A percentile compares a stretch with the other conserved stretches of the same genome.
Conservation (phyloP, 1,140 invertebrate species). For the Drosophila nigrodunni region DNA sequence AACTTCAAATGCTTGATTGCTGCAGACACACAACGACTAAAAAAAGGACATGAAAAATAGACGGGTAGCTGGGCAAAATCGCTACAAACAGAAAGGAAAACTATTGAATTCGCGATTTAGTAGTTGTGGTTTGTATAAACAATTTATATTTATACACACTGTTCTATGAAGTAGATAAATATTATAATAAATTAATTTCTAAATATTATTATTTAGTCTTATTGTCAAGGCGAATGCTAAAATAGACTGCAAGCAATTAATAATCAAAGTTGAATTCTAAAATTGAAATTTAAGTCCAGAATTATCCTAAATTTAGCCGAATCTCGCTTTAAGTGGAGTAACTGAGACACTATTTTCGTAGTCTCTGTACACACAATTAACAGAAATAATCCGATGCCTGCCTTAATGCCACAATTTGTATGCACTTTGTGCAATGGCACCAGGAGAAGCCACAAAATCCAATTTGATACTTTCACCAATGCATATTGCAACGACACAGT, state of each 20-base stretch:
- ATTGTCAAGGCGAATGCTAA: too few relatives aligned
- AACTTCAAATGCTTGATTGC: constrained; percentile 38
- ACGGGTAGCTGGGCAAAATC: background rate
- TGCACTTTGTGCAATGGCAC: constrained; percentile 8
- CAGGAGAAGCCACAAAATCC: constrained; percentile 15
- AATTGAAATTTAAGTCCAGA: too few relatives aligned
- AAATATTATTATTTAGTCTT: too few relatives aligned
- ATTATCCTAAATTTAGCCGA: background rate
- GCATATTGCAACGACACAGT: constrained; percentile 9
- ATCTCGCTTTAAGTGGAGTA: background rate
- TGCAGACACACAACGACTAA: background rate
- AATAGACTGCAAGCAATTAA: too few relatives aligned
- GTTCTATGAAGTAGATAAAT: background rate
- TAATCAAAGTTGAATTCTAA: too few relatives aligned
- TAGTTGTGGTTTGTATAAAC: background rate
- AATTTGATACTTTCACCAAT: constrained; percentile 16
- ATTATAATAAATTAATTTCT: too few relatives aligned
- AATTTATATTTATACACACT: background rate
- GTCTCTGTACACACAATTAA: constrained; percentile 15
- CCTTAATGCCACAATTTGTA: constrained; percentile 8
- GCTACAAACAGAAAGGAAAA: background rate
- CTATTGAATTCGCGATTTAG: background rate
- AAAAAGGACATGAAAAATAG: background rate
- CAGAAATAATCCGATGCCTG: constrained; percentile 2
- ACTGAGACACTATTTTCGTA: background rate